Evolutionary conservation across 1,140 invertebrate species (phyloP).

Genomic region (Papilio helenus): DNA sequence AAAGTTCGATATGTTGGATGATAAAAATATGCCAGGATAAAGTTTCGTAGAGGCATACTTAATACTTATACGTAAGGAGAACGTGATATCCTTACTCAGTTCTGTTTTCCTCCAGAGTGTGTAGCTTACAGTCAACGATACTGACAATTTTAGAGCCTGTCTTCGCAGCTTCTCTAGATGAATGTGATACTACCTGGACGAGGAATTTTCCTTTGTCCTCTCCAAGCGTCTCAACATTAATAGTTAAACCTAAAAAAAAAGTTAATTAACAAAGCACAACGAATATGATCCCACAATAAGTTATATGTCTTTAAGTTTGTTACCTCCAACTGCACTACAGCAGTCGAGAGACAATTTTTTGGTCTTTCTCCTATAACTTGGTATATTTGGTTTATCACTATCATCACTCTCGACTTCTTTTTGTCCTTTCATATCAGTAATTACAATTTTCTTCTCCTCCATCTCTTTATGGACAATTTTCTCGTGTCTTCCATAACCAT

Average conservation of each 20-base stretch:
- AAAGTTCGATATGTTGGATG: too few relatives aligned
- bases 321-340: conserved; percentile 76
- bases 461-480: conserved; percentile 61
- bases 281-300: not conserved
- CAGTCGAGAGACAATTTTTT: conserved; percentile 71
- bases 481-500: conserved; percentile 66
- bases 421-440: conserved; percentile 65
- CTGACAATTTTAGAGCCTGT: conserved; percentile 81
- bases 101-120: conserved; percentile 84
- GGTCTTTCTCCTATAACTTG: conserved; percentile 61
- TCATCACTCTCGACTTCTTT: conserved; percentile 49
- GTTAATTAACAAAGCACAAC: conserved; percentile 6
- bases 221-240: conserved; percentile 71
- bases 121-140: conserved; percentile 82
- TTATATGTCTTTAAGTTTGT: not conserved
- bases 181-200: conserved; percentile 82
- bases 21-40: too few relatives aligned
- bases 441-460: conserved; percentile 61
- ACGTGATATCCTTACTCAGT: conserved; percentile 72
- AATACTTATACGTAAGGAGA: not conserved
- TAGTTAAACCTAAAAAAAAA: conserved; percentile 65
- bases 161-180: conserved; percentile 79
- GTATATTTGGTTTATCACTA: conserved; percentile 45
- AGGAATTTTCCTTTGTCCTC: conserved; percentile 78
- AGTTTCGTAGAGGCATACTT: too few relatives aligned